Conservation (phyloP, 2,888 invertebrate genomes). For the Tortrix viridana region DNA sequence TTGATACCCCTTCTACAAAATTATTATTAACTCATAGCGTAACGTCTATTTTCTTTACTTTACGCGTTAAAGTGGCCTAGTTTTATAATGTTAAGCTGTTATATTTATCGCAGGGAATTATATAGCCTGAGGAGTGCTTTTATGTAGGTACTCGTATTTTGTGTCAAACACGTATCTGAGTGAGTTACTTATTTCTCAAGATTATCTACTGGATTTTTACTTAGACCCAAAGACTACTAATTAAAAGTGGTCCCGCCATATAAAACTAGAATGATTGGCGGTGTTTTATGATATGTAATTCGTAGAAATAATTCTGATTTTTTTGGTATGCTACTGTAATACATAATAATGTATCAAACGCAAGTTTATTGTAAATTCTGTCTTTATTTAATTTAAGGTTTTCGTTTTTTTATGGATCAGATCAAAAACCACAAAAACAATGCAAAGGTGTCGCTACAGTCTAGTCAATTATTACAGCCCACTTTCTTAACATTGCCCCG, state of each 20-base stretch:
- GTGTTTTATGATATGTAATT: too few relatives aligned
- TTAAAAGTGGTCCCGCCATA: too few relatives aligned
- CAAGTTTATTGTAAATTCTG: too few relatives aligned
- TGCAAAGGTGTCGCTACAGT: neutral
- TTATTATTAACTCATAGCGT: conserved; percentile 14
- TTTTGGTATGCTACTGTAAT: too few relatives aligned
- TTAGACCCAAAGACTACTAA: too few relatives aligned
- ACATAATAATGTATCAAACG: too few relatives aligned
- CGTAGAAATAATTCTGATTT: too few relatives aligned
- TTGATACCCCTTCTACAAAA: conserved; percentile 24
- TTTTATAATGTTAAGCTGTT: neutral
- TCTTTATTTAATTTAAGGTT: neutral
- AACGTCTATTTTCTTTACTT: conserved; percentile 9
- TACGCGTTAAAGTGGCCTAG: conserved; percentile 21
- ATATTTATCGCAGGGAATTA: neutral
- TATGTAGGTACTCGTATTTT: neutral
- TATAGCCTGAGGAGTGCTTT: neutral
- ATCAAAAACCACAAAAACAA: neutral
- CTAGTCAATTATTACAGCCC: neutral
- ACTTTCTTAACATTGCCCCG: conserved; percentile 7
- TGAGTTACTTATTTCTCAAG: too few relatives aligned
- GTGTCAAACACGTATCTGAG: too few relatives aligned
- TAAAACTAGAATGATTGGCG: too few relatives aligned
- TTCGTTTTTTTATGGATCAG: neutral
- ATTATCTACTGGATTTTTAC: too few relatives aligned